These are phyloP conservation scores for Chaetura pelagica DNA, from an alignment of 2,113 vertebrate species.

Conservation along the genomic window DNA sequence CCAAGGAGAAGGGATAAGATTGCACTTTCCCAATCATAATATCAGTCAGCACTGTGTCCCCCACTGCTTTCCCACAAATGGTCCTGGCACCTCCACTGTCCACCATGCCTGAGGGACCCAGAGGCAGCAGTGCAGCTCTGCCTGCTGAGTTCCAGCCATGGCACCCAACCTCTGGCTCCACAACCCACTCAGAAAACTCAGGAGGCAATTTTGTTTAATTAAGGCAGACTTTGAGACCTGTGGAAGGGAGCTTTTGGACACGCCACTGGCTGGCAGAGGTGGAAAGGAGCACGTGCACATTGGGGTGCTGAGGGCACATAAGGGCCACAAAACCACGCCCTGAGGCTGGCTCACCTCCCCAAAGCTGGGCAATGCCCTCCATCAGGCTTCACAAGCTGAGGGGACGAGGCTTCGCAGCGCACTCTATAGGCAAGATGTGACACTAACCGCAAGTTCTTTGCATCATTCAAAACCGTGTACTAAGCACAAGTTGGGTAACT, in stretches of 20 bases:
- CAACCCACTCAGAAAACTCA: accelerated
- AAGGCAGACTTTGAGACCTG: background rate
- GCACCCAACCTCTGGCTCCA: background rate
- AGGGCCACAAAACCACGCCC: background rate
- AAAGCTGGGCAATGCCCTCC: background rate
- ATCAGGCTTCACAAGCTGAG: accelerated
- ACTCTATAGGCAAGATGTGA: background rate
- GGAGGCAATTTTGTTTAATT: background rate
- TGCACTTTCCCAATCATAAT: background rate
- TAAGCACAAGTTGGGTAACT: background rate
- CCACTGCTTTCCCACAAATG: accelerated
- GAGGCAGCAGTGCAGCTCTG: background rate
- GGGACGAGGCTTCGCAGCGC: background rate
- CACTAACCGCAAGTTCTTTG: background rate
- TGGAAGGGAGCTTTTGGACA: background rate
- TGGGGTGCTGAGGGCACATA: background rate
- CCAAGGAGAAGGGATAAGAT: background rate
- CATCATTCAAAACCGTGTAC: accelerated
- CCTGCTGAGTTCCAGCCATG: accelerated
- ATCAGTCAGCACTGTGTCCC: background rate
- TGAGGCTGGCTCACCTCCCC: background rate
- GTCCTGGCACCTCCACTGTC: background rate
- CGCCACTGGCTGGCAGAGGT: background rate
- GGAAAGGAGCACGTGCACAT: accelerated
- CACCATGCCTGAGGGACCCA: background rate